phyloP scores from a whole-genome alignment of 2,888 invertebrate species.

The Luffia ferchaultella region DNA sequence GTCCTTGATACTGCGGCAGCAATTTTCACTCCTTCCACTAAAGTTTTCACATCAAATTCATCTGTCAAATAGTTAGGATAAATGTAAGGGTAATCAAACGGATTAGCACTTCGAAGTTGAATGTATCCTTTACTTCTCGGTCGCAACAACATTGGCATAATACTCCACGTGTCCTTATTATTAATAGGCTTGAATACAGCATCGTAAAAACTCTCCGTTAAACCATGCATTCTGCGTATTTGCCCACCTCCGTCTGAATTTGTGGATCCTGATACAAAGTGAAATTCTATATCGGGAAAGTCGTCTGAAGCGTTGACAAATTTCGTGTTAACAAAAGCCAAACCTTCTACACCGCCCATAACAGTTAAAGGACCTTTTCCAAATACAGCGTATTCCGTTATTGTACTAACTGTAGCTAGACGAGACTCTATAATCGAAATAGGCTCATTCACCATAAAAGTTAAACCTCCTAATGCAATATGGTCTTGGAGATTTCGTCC shows the following conservation, averaged over 20 bases:
- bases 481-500: constrained; percentile 92
- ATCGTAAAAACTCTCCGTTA: constrained; percentile 78
- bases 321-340: constrained; percentile 91
- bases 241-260: constrained; percentile 88
- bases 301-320: constrained; percentile 81
- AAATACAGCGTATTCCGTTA: constrained; percentile 84
- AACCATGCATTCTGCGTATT: constrained; percentile 79
- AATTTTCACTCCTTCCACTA: constrained; percentile 88
- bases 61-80: constrained; percentile 91
- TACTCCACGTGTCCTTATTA: constrained; percentile 83
- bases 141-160: constrained; percentile 83
- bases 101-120: constrained; percentile 82
- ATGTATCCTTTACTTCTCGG: constrained; percentile 87
- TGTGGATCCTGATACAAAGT: constrained; percentile 87
- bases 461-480: constrained; percentile 84
- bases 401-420: constrained; percentile 79
- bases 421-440: constrained; percentile 83
- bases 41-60: constrained; percentile 78
- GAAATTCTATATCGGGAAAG: constrained; percentile 90
- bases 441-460: constrained; percentile 80
- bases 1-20: constrained; percentile 83
- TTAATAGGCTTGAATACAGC: constrained; percentile 78
- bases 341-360: constrained; percentile 87
- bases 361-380: constrained; percentile 87
- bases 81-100: constrained; percentile 88